A percentile compares a stretch with the other conserved stretches of the same genome.
Evolutionary conservation across 1,140 invertebrate species (phyloP).

Genomic region (Prorops nasuta): DNA sequence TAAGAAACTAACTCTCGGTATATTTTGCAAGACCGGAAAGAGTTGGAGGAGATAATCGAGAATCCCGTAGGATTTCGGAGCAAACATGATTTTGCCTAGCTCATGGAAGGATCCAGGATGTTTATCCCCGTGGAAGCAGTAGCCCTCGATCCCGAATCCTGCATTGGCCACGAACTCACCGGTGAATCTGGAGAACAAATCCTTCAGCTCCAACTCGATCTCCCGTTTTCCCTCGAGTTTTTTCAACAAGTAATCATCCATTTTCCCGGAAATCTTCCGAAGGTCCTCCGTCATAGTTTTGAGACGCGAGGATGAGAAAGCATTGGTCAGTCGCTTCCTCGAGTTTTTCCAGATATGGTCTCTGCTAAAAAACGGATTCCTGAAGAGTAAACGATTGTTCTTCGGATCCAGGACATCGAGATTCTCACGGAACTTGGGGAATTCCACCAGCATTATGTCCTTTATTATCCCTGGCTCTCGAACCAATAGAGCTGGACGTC

Average conservation of each 20-base stretch:
- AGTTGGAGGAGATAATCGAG: constrained; percentile 3
- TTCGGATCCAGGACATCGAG: constrained; percentile 2
- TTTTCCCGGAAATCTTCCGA: constrained; percentile 12
- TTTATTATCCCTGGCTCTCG: constrained; percentile 40
- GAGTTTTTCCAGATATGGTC: constrained; percentile 23
- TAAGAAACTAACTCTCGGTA: constrained; percentile 9
- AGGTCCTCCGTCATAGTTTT: constrained; percentile 13
- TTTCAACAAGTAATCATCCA: constrained; percentile 16
- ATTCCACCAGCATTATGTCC: constrained; percentile 36
- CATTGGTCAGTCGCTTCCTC: constrained; percentile 14
- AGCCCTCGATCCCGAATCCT: constrained; percentile 50
- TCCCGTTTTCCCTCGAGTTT: constrained; percentile 1
- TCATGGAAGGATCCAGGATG: constrained; percentile 7
- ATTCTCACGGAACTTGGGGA: constrained; percentile 32
- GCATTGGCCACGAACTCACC: constrained; percentile 55
- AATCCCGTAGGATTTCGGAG: not conserved
- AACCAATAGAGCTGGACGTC: constrained; percentile 28
- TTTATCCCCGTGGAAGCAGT: constrained; percentile 19
- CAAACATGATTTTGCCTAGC: constrained; percentile 27
- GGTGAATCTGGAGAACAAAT: constrained; percentile 48
- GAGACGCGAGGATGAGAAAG: constrained; percentile 24
- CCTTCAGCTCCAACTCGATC: constrained; percentile 36
- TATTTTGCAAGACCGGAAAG: not conserved
- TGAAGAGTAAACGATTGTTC: constrained; percentile 26
- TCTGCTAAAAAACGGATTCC: constrained; percentile 37